Base-by-base conservation (phyloP, 2,888 invertebrate species). In the Ichneumoninae sp. region DNA sequence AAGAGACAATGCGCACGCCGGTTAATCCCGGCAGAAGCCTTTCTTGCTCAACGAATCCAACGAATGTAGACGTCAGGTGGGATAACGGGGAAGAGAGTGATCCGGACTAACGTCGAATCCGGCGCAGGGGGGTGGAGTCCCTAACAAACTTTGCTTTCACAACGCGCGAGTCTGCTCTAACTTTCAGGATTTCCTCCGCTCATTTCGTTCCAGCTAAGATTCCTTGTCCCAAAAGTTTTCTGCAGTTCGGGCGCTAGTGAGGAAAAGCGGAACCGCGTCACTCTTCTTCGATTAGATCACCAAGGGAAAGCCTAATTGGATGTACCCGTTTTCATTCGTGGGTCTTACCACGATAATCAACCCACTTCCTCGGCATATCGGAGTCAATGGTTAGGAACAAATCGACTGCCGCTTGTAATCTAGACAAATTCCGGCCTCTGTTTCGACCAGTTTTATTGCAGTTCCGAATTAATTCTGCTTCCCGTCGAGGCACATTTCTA, bases 21-120 rank as follows among this genome's bases (percentile, higher is more conserved):
- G 66, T 68, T 82, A 70, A 78, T 79, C 60, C 78, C 13, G 22
- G 13, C 57, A 60, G 47, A 50, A 57, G 66, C 47, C 44, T 52
- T 79, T 71, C 60, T 66, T 79, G 44, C 57, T 33, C 72, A 66
- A 79, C 76, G 71, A 85, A 82, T 85, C 76, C 69, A 82, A 79
- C 82, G 76, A 82, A 85, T 76, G 75, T 80, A 84, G 75, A 84
- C 78, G 47, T 60, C 75, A 80, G 79, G 60, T 66, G 36, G 62
- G 54, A 70, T 72, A 71, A 52, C 60, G 36, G 33, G 62, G 50
- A 52, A 62, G 13, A 75, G 22, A 22, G 65, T 75, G 52, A 65
- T 75, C 52, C 65, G 36, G 22, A 47, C 52, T 66, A 75, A 19
- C 36, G 52, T 66, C 36, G 52, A 65, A 65, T 50, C 36, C 16